A percentile compares a stretch with the other conserved stretches of the same genome.
These are phyloP conservation scores for Erinaceus europaeus DNA, from an alignment of 2,113 vertebrate genomes.

Conservation along the genomic window DNA sequence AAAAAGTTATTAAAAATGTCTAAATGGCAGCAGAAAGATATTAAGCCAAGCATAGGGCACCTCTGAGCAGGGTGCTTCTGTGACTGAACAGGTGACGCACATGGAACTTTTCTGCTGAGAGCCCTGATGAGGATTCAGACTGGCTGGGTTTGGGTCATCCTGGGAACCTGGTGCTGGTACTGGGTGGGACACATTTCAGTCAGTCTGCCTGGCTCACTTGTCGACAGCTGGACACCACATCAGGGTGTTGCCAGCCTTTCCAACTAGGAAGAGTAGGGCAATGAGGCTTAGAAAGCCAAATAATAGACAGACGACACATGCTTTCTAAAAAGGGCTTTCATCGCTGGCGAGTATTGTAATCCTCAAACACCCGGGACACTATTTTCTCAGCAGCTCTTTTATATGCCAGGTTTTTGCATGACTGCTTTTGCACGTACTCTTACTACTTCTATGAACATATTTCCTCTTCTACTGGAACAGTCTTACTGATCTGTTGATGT, in stretches of 20 bases:
- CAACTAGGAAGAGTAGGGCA: background rate
- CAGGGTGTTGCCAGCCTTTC: background rate
- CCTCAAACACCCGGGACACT: background rate
- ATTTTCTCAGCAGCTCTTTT: background rate
- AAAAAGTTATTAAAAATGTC: slow-evolving; percentile 6
- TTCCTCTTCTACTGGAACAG: slow-evolving; percentile 4
- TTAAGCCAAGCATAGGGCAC: background rate
- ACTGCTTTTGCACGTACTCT: background rate
- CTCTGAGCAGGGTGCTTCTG: background rate
- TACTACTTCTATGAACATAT: background rate
- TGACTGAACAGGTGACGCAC: background rate
- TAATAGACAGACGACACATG: background rate
- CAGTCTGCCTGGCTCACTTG: background rate
- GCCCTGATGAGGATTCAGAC: background rate
- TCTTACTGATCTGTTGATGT: background rate
- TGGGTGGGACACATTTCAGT: background rate
- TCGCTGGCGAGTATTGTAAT: background rate
- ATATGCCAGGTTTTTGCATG: background rate
- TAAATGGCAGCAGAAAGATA: background rate
- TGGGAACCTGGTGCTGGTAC: background rate
- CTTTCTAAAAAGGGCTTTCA: background rate
- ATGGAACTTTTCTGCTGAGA: background rate
- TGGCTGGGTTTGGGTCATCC: background rate
- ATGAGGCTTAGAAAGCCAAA: background rate
- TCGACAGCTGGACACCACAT: background rate